These are phyloP conservation scores for Melanostoma mellinum DNA, from an alignment of 2,888 invertebrate genomes.

Conservation along the genomic window DNA sequence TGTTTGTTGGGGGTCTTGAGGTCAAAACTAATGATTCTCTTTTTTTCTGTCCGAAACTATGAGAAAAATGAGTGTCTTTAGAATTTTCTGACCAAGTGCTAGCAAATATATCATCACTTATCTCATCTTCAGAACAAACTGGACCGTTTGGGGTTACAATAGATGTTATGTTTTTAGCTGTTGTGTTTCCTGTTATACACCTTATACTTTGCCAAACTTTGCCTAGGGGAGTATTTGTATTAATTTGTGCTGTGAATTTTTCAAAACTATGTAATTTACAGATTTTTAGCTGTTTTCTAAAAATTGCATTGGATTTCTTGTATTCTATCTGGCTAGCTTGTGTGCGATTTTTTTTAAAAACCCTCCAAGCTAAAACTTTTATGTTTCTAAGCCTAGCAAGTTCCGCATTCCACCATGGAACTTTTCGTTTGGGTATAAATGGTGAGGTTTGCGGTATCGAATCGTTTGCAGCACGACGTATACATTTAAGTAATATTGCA, in stretches of 20 bases:
- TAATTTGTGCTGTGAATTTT: not conserved
- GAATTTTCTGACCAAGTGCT: constrained; percentile 12
- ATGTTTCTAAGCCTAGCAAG: no score
- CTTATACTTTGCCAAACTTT: constrained; percentile 11
- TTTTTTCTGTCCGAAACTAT: not conserved
- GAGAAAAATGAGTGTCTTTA: not conserved
- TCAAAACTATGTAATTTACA: not conserved
- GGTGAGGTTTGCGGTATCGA: no score
- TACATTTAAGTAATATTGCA: no score
- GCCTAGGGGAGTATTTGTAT: not conserved
- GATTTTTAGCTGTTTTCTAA: not conserved
- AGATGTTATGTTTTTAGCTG: not conserved
- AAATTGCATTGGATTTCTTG: not conserved
- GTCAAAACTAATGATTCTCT: not conserved
- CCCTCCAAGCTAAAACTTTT: not conserved
- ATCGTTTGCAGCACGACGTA: no score
- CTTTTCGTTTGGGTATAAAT: no score
- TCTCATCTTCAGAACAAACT: not conserved
- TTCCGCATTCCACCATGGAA: no score
- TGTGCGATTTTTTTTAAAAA: not conserved
- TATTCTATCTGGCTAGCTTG: not conserved
- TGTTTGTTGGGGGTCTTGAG: not conserved
- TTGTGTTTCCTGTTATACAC: constrained; percentile 1
- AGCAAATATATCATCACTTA: constrained; percentile 15
- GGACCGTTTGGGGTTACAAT: constrained; percentile 4